Evolutionary conservation across 2,113 vertebrate genomes (phyloP).

Genomic region (Coptodon bakossiorum): DNA sequence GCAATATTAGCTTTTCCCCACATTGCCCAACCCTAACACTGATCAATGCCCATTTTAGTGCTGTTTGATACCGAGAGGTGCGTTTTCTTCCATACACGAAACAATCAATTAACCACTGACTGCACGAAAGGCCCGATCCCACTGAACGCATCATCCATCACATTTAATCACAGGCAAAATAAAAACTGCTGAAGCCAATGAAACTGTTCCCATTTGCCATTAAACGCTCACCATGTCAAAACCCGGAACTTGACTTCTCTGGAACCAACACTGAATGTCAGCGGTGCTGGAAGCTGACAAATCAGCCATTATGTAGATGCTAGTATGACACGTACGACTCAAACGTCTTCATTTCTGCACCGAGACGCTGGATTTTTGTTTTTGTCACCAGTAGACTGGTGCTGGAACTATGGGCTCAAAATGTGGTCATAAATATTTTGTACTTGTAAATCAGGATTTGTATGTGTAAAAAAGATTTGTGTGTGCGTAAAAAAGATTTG

Average conservation of each 20-base stretch:
- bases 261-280: not conserved
- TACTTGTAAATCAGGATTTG: too few relatives aligned
- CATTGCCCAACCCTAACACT: not conserved
- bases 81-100: rapidly evolving
- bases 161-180: not conserved
- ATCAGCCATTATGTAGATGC: rapidly evolving
- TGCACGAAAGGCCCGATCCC: not conserved
- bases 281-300: not conserved
- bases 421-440: too few relatives aligned
- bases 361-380: not conserved
- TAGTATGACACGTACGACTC: rapidly evolving
- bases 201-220: not conserved
- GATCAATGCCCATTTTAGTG: not conserved
- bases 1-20: not conserved
- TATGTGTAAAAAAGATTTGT: too few relatives aligned
- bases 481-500: too few relatives aligned
- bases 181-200: not conserved
- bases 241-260: not conserved
- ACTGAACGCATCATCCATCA: not conserved
- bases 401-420: too few relatives aligned
- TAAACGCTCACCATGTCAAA: not conserved
- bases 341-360: not conserved
- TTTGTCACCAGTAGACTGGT: not conserved
- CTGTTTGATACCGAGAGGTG: rapidly evolving
- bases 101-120: not conserved